Conservation (phyloP, 2,797 vertebrate species). For the Dromococcyx pavoninus region DNA sequence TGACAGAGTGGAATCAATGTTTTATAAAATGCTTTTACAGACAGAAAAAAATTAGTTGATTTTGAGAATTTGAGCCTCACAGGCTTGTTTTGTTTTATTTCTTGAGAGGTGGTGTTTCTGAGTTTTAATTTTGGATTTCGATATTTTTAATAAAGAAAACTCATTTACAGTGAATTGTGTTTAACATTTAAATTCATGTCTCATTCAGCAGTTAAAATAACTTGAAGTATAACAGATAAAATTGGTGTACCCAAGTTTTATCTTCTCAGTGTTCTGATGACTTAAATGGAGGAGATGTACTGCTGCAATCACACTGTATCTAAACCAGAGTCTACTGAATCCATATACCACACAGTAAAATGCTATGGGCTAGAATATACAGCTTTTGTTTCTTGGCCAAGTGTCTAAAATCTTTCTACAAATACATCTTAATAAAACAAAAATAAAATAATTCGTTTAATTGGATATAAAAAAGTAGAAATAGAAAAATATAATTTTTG, state of each 20-base stretch:
- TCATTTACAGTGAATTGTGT: background rate
- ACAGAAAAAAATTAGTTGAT: background rate
- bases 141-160: background rate
- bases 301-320: background rate
- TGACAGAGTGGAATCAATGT: background rate
- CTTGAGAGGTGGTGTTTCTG: fast-evolving
- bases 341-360: background rate
- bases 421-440: background rate
- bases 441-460: background rate
- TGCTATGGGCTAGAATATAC: background rate
- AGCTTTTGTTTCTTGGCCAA: background rate
- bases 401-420: background rate
- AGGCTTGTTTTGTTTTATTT: fast-evolving
- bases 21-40: background rate
- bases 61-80: background rate
- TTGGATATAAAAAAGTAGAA: background rate
- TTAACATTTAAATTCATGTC: background rate
- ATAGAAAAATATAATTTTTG: background rate
- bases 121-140: too few species aligned
- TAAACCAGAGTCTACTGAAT: background rate
- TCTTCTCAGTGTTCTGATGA: background rate
- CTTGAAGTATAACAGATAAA: background rate
- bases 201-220: background rate
- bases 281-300: background rate
- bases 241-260: background rate